These are phyloP conservation scores for Sceloporus tristichus DNA, from an alignment of 2,113 vertebrate species.

Conservation along the genomic window DNA sequence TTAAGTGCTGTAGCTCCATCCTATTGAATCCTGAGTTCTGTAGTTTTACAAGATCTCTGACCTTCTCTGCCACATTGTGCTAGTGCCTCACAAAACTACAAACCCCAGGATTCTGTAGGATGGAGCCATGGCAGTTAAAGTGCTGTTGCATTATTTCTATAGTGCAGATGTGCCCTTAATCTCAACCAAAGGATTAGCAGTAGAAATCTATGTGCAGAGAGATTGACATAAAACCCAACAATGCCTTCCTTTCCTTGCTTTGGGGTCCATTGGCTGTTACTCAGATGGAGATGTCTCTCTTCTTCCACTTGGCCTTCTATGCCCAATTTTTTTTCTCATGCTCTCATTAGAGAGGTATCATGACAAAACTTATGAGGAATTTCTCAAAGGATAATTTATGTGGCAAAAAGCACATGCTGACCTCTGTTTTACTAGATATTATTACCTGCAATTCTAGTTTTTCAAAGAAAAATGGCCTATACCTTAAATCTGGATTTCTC, in stretches of 20 bases:
- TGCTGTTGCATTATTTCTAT: too few species aligned
- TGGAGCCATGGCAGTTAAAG: too few species aligned
- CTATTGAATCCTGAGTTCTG: too few species aligned
- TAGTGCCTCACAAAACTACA: too few species aligned
- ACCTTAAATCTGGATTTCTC: background rate
- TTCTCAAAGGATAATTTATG: too few species aligned
- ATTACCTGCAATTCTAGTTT: background rate
- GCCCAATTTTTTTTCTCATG: background rate
- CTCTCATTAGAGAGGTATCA: background rate
- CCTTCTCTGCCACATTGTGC: too few species aligned
- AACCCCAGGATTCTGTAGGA: too few species aligned
- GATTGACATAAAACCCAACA: too few species aligned
- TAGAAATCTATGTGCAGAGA: too few species aligned
- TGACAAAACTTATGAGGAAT: background rate
- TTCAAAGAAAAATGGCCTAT: background rate
- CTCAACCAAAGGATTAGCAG: too few species aligned
- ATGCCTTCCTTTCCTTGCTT: background rate
- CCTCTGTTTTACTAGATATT: background rate
- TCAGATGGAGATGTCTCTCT: background rate
- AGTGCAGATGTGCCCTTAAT: background rate
- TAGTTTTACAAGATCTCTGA: too few species aligned
- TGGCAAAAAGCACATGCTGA: background rate
- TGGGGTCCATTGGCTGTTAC: background rate
- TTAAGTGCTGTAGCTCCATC: too few species aligned
- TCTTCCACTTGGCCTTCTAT: background rate